Conservation (phyloP, 2,113 vertebrate genomes). For the Vulpes ferrilata region DNA sequence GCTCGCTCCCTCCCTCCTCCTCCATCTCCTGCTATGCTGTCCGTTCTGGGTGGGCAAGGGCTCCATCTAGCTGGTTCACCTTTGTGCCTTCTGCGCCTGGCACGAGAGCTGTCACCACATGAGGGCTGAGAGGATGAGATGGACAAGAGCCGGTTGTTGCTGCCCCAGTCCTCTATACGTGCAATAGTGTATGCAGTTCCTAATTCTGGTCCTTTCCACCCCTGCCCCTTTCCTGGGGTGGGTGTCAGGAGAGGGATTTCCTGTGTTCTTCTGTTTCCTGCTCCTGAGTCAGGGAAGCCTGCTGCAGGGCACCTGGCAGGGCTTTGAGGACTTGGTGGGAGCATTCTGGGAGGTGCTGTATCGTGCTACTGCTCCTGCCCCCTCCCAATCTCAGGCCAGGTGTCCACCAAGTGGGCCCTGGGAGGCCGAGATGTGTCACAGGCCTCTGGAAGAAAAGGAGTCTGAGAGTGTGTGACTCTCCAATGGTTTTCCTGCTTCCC, state of each 20-base stretch:
- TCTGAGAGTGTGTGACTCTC: background rate
- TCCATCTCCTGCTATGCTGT: accelerated
- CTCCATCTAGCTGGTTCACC: background rate
- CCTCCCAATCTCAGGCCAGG: background rate
- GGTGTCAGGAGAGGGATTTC: background rate
- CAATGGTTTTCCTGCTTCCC: background rate
- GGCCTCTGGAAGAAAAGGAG: background rate
- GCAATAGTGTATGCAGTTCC: accelerated
- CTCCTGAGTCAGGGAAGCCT: background rate
- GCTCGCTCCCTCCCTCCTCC: background rate
- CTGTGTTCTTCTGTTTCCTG: background rate
- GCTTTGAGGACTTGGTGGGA: background rate
- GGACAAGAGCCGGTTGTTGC: accelerated
- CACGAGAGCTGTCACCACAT: background rate
- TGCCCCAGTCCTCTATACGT: background rate
- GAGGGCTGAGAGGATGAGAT: background rate
- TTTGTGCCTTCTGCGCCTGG: background rate
- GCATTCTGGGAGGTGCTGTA: background rate
- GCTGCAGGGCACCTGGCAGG: background rate
- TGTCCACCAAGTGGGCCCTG: accelerated
- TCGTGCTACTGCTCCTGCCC: background rate
- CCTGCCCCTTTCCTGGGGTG: background rate
- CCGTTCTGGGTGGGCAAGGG: background rate
- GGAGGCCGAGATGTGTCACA: background rate
- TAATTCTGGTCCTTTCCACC: background rate